Percentiles rank a stretch among this genome's conserved stretches.
phyloP scores from a whole-genome alignment of 30 jellyfish, hydroid and myxozoan genomes.

The Rhopilema esculentum region DNA sequence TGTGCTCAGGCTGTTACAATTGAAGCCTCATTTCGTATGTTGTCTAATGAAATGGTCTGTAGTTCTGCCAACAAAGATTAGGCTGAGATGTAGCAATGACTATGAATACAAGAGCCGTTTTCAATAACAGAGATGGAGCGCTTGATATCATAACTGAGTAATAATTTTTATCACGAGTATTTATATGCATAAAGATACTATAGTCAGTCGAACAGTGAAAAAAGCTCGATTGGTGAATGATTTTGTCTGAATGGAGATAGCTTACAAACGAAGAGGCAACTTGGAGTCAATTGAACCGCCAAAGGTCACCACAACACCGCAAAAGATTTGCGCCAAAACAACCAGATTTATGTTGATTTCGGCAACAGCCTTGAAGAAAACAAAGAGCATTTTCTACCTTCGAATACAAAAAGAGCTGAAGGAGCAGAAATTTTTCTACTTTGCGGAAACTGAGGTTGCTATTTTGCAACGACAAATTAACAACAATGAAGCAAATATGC shows the following conservation, averaged over 20 bases:
- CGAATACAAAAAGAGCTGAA: not conserved
- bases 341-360: not conserved
- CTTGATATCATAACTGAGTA: too few relatives aligned
- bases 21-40: too few relatives aligned
- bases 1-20: too few relatives aligned
- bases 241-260: not conserved
- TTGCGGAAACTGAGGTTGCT: not conserved
- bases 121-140: too few relatives aligned
- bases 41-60: too few relatives aligned
- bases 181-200: too few relatives aligned
- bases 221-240: not conserved
- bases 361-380: not conserved
- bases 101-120: too few relatives aligned
- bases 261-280: not conserved
- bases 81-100: too few relatives aligned
- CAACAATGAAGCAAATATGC: not conserved
- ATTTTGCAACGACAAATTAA: not conserved
- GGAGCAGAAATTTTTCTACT: not conserved
- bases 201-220: not conserved
- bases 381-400: not conserved
- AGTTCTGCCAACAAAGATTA: too few relatives aligned
- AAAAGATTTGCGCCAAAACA: not conserved
- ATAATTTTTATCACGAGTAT: too few relatives aligned
- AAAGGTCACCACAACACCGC: not conserved
- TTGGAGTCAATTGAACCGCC: not conserved